A percentile compares a stretch with the other conserved stretches of the same genome.
phyloP scores from a whole-genome alignment of 2,888 invertebrate genomes.

The Litoditis marina region DNA sequence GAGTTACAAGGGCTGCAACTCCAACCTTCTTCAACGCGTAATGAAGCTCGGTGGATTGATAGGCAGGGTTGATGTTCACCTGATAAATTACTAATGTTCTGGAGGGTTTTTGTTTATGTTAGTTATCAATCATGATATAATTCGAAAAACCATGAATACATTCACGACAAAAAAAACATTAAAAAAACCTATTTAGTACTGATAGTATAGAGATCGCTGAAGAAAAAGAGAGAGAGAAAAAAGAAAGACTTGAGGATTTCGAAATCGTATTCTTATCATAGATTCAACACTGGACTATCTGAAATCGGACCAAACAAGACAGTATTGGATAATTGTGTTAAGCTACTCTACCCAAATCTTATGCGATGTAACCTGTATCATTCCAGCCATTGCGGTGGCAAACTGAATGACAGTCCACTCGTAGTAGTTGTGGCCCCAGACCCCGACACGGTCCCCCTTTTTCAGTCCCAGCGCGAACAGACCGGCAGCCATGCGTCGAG shows the following conservation, averaged over 20 bases:
- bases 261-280: too few species aligned
- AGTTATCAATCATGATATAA: too few species aligned
- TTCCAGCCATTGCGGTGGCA: conserved; percentile 74
- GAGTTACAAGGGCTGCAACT: conserved; percentile 70
- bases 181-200: too few species aligned
- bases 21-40: conserved; percentile 73
- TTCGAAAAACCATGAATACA: not conserved
- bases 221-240: too few species aligned
- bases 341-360: not conserved
- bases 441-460: conserved; percentile 74
- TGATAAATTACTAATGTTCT: too few species aligned
- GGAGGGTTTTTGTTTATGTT: too few species aligned
- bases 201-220: too few species aligned
- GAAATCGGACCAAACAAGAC: too few species aligned
- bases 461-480: conserved; percentile 72
- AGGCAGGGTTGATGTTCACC: conserved; percentile 77
- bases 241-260: too few species aligned
- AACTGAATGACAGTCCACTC: conserved; percentile 76
- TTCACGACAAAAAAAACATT: too few species aligned
- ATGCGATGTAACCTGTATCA: conserved; percentile 70
- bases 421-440: conserved; percentile 77
- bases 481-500: conserved; percentile 74
- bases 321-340: not conserved
- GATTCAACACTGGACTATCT: too few species aligned
- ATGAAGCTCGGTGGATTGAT: conserved; percentile 72